phyloP scores from a whole-genome alignment of 1,140 invertebrate species.

The Panagrolaimus sp. region DNA sequence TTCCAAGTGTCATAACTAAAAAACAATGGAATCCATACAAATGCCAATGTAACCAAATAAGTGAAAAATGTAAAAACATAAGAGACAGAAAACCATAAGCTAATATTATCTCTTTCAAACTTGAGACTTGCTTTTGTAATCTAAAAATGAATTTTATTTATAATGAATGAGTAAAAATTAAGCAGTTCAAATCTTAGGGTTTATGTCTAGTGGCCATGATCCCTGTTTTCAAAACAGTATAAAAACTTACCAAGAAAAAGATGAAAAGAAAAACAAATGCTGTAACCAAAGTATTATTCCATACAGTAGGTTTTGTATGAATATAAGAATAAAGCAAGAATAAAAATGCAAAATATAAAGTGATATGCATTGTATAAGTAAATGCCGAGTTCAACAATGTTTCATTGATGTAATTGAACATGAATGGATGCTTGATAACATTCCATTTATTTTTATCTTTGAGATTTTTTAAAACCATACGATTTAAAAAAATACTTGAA shows the following conservation, averaged over 20 bases:
- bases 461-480: background rate
- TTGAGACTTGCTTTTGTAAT: conserved; percentile 42
- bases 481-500: background rate
- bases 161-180: no score
- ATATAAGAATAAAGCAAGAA: conserved; percentile 43
- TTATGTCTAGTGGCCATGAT: no score
- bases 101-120: conserved; percentile 29
- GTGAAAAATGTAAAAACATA: conserved; percentile 36
- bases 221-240: background rate
- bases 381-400: conserved; percentile 33
- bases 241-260: conserved; percentile 35
- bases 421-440: conserved; percentile 40
- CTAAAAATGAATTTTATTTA: conserved; percentile 27
- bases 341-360: conserved; percentile 43
- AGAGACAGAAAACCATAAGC: conserved; percentile 41
- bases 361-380: conserved; percentile 39
- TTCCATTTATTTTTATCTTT: conserved; percentile 39
- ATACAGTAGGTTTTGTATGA: conserved; percentile 28
- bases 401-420: conserved; percentile 42
- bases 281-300: conserved; percentile 41
- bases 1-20: conserved; percentile 44
- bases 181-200: no score
- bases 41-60: conserved; percentile 40
- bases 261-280: conserved; percentile 37
- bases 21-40: conserved; percentile 35